Evolutionary conservation across 2,113 vertebrate genomes (phyloP), one percentile per base, ranked within the genome.

Genomic region (Petrocephalus zakoni): DNA sequence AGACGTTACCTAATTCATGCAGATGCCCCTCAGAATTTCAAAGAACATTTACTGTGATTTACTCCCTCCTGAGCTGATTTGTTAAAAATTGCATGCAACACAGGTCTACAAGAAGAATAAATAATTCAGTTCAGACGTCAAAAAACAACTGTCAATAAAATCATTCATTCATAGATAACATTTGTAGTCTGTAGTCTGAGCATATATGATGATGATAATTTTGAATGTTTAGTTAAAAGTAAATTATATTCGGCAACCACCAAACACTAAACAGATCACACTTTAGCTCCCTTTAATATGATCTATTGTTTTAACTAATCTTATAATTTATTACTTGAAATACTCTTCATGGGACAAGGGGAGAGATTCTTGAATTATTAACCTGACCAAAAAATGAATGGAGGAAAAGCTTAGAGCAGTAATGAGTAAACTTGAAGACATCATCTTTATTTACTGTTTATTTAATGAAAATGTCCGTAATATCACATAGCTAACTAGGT

Each of bases 401-500:
- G 29, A 42, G 34, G 34, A 37, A 75, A 29, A 19, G 15, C 72
- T 42, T 78, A 15, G 6, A 19, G 72, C 13, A 37, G 1, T 78
- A 78, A 78, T 78, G 72, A 78, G 72, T 42, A 78, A 78, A 78
- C 72, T 17, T 42, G 72, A 19, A 78, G 34, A 78, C 15, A 78
- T 78, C 15, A 78, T n/a, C 13, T 21, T 42, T 78, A 78, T 78
- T 78, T 78, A 34, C 72, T 37, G 13, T 78, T 78, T 78, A 78
- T 78, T 78, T 78, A 78, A 78, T 34, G 72, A 19, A 42, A 78
- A 78, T 19, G 17, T 78, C 29, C 25, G 13, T 37, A 78, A 19
- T 78, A 78, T 78, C 72, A 78, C 37, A 19, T 78, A 42, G 15
- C 72, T 78, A 78, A 42, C 15, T 42, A 19, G 72, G 81, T 95